Conservation (phyloP, 1,140 invertebrate species). For the Pogonomyrmex californicus region DNA sequence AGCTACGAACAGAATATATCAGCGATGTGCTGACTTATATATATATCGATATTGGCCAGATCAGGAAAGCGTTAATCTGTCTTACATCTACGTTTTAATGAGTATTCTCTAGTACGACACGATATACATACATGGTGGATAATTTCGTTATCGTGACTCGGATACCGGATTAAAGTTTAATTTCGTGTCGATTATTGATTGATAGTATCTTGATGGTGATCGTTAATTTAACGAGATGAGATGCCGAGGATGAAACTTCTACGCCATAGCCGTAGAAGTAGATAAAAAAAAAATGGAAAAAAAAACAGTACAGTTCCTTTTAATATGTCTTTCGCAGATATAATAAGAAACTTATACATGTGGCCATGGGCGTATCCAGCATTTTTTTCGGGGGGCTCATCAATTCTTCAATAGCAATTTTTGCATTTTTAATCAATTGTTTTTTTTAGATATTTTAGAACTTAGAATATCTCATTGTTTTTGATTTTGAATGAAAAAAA, state of each 20-base stretch:
- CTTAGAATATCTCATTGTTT: no score
- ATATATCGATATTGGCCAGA: background rate
- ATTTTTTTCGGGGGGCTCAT: no score
- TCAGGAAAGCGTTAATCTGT: slow-evolving; percentile 12
- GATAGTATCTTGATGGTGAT: background rate
- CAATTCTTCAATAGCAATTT: no score
- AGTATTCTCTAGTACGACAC: background rate
- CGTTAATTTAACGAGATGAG: slow-evolving; percentile 22
- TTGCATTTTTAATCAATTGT: background rate
- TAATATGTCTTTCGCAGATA: background rate
- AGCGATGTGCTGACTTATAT: background rate
- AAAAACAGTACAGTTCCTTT: background rate
- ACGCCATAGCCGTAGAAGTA: background rate
- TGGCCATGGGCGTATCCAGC: no score
- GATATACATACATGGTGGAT: no score
- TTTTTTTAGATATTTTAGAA: no score
- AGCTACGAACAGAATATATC: background rate
- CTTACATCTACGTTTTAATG: slow-evolving; percentile 14
- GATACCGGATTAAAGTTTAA: slow-evolving; percentile 44
- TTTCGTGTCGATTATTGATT: slow-evolving; percentile 31
- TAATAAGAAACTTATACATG: background rate
- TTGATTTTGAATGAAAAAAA: no score
- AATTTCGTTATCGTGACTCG: slow-evolving; percentile 19
- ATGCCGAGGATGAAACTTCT: background rate
- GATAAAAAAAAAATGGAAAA: background rate